Evolutionary conservation across 2,113 vertebrate species (phyloP), one percentile per base, ranked within the genome.

Genomic region (Herpetotheres cachinnans): DNA sequence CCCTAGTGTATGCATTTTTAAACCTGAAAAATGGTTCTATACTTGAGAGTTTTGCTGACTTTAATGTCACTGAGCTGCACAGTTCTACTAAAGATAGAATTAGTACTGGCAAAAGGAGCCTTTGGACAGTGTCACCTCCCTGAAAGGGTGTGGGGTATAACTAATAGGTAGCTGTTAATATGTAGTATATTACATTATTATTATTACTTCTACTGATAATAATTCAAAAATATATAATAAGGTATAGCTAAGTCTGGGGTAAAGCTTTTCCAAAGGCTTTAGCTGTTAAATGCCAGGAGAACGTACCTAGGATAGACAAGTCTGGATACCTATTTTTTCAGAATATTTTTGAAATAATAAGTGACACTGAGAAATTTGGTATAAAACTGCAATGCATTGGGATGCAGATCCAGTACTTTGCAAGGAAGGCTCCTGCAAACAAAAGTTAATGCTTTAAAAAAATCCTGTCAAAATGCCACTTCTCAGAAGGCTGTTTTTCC

Each of bases 321-420:
- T 12, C 52, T 49, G 63, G 25, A 24, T 38, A 40, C 58, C 27
- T 70, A 2, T 36, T 50, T 82, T 66, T 46, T 6, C 42, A 32
- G 47, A 56, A 12, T 6, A 17, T 36, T 84, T 82, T 52, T 70
- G 55, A 54, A 58, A 44, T 9, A 11, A 13, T 46, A 55, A 90
- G 46, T 3, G 9, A 24, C 36, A 10, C 54, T 21, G 63, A 61
- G 69, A 24, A 44, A 17, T 62, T 38, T 14, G 21, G 1, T 11
- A 7, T 11, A 14, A 46, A 61, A 5, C 26, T 25, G 9, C 46
- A 7, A 6, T 1, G 6, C 0, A 3, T 16, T 46, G 29, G 63
- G 83, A n/a, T 87, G 49, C 61, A 42, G 55, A 66, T 49, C 86
- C 74, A 16, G 49, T 24, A 8, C 74, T 70, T 56, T 24, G 21